Conservation (phyloP, 1,140 invertebrate genomes). For the Hylaeus anthracinus region DNA sequence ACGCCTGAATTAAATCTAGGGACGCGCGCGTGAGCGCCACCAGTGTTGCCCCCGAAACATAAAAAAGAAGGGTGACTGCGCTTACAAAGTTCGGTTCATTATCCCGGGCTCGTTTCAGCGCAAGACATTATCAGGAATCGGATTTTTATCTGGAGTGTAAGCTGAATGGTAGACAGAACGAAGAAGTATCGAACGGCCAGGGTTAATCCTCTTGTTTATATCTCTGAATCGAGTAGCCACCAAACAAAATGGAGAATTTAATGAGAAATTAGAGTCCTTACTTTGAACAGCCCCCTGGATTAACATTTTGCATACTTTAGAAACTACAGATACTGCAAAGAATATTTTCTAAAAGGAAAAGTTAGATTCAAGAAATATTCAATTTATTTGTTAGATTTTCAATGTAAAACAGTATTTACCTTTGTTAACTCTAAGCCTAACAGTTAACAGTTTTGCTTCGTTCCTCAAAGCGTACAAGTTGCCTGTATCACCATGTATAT, state of each 20-base stretch:
- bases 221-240: neutral
- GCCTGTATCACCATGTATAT: no score
- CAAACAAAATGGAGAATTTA: neutral
- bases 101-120: neutral
- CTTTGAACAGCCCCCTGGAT: neutral
- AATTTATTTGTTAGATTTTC: no score
- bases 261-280: slow-evolving; percentile 2
- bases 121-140: neutral
- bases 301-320: no score
- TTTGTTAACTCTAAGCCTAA: no score
- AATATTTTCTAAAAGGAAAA: no score
- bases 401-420: no score
- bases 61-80: neutral
- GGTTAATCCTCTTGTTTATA: slow-evolving; percentile 5
- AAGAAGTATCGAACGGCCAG: neutral
- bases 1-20: slow-evolving; percentile 50
- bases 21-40: slow-evolving; percentile 15
- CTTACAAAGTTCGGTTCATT: slow-evolving; percentile 4
- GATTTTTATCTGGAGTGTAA: neutral
- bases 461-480: no score
- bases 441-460: no score
- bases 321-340: no score
- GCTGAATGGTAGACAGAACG: neutral
- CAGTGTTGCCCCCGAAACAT: neutral
- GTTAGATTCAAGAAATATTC: no score